Evolutionary conservation across 2,888 invertebrate genomes (phyloP).

Genomic region (Altica lythri): DNA sequence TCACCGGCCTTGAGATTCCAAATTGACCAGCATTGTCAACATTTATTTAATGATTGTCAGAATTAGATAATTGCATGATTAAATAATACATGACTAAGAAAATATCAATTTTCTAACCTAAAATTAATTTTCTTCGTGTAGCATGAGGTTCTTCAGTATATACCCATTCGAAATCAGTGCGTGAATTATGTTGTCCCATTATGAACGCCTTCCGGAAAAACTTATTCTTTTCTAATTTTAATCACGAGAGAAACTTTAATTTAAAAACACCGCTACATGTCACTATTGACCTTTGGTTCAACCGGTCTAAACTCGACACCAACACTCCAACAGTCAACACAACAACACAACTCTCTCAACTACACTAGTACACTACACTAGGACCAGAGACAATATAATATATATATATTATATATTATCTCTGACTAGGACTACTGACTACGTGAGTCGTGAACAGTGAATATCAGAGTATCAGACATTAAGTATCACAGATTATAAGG

Average conservation of each 20-base stretch:
- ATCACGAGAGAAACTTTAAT: not conserved
- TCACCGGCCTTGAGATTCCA: conserved; percentile 2
- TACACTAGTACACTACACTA: no score
- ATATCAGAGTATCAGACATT: no score
- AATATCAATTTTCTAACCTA: conserved; percentile 65
- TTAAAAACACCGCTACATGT: conserved; percentile 19
- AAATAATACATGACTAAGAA: conserved; percentile 5
- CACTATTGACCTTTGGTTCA: conserved; percentile 1
- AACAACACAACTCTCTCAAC: no score
- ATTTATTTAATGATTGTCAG: not conserved
- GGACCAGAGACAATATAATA: no score
- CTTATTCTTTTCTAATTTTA: conserved; percentile 1
- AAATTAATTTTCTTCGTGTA: conserved; percentile 87
- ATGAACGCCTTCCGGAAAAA: not conserved
- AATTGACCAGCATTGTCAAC: not conserved
- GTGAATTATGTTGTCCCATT: conserved; percentile 94
- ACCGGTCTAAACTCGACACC: not conserved
- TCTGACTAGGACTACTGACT: no score
- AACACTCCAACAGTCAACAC: no score
- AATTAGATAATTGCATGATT: conserved; percentile 15
- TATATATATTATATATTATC: no score
- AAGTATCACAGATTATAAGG: no score
- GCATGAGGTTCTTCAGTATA: conserved; percentile 98
- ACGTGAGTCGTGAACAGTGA: no score
- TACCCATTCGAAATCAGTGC: conserved; percentile 96